Percentiles rank a stretch among this genome's conserved stretches.
phyloP scores from a whole-genome alignment of 30 jellyfish, hydroid and myxozoan species.

The Sanderia malayensis region DNA sequence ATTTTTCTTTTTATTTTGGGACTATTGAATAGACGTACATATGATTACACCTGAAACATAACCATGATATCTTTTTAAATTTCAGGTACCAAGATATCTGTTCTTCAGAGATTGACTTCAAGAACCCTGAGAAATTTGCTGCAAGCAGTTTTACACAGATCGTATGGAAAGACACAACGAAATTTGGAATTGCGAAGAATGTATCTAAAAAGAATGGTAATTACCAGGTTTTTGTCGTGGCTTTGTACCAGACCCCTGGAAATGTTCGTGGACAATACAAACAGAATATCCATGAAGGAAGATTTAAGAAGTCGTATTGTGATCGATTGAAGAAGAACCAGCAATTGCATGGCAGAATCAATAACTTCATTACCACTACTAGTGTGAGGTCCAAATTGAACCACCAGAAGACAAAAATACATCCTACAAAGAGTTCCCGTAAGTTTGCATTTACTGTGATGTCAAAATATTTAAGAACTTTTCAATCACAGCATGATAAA shows the following conservation, averaged over 20 bases:
- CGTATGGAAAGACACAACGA: slow-evolving; percentile 60
- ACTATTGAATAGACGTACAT: too few species aligned
- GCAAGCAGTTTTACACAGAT: slow-evolving; percentile 67
- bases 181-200: slow-evolving; percentile 63
- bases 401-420: not conserved
- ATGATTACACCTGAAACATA: too few species aligned
- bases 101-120: slow-evolving; percentile 62
- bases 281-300: slow-evolving; percentile 50
- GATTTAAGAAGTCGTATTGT: slow-evolving; percentile 49
- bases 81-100: slow-evolving; percentile 96
- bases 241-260: slow-evolving; percentile 63
- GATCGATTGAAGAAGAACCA: slow-evolving; percentile 15
- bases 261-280: slow-evolving; percentile 44
- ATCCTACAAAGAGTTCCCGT: not conserved
- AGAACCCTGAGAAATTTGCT: slow-evolving; percentile 40
- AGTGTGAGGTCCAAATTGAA: not conserved
- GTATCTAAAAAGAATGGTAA: slow-evolving; percentile 22
- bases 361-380: slow-evolving; percentile 23
- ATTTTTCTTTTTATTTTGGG: too few species aligned
- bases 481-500: too few species aligned
- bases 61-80: too few species aligned
- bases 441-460: not conserved
- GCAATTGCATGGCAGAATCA: not conserved
- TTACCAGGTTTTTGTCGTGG: slow-evolving; percentile 45
- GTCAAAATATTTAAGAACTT: too few species aligned